Conservation (phyloP, 37 sponge, comb jelly and placozoan species). For the Eunapius fragilis region DNA sequence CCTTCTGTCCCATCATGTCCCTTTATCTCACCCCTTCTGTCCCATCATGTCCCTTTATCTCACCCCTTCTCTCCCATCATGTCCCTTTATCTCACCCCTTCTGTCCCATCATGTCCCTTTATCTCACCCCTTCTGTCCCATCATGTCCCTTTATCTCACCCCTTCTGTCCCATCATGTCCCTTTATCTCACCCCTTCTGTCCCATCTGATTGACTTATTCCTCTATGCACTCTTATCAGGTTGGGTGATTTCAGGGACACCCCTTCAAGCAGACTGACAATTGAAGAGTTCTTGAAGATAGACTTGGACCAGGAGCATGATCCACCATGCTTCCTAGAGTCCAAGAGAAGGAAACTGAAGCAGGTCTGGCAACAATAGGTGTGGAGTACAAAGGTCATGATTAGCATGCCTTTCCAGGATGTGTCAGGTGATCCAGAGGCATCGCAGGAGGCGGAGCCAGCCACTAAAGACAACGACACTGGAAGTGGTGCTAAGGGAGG, state of each 20-base stretch:
- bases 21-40: too few relatives aligned
- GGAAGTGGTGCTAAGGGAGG: neutral
- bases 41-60: too few relatives aligned
- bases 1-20: neutral
- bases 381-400: neutral
- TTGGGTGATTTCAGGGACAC: conserved; percentile 94
- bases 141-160: too few relatives aligned
- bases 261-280: conserved; percentile 94
- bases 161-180: too few relatives aligned
- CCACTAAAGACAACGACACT: neutral
- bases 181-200: too few relatives aligned
- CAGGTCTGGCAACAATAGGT: neutral
- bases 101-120: too few relatives aligned
- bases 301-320: conserved; percentile 97
- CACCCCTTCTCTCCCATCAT: too few relatives aligned
- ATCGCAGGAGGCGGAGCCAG: neutral
- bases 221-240: neutral
- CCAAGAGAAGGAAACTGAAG: conserved; percentile 57
- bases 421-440: too few relatives aligned
- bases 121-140: too few relatives aligned
- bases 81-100: too few relatives aligned
- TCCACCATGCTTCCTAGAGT: conserved; percentile 88
- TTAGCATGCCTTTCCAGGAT: neutral
- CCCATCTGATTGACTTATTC: too few relatives aligned
- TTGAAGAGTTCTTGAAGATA: conserved; percentile 96